These are phyloP conservation scores for Hermetia illucens DNA, from an alignment of 1,140 invertebrate species.

Conservation along the genomic window DNA sequence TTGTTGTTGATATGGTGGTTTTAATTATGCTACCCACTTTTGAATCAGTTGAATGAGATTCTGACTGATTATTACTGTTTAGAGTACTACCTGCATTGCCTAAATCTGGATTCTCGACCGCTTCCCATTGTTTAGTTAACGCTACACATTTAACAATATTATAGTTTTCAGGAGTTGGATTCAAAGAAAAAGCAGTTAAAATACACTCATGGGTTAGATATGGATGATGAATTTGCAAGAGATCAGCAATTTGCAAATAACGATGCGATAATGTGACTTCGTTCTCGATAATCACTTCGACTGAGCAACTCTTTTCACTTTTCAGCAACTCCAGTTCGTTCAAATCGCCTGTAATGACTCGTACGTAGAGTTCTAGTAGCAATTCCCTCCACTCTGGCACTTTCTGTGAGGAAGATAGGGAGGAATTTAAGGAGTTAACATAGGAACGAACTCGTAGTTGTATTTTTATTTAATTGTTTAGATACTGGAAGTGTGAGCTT, in stretches of 20 bases:
- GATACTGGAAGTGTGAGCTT: too few relatives aligned
- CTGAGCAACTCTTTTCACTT: not conserved
- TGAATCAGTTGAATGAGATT: not conserved
- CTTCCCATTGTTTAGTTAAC: not conserved
- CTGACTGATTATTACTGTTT: not conserved
- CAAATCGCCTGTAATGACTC: conserved; percentile 1
- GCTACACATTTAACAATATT: conserved; percentile 13
- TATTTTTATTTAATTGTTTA: too few relatives aligned
- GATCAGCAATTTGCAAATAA: conserved; percentile 14
- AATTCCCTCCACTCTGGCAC: not conserved
- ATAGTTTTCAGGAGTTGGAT: conserved; percentile 21
- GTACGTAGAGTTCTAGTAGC: not conserved
- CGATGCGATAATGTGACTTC: not conserved
- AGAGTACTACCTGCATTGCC: not conserved
- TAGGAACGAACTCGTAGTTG: not conserved
- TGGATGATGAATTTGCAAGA: conserved; percentile 17
- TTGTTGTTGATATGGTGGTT: not conserved
- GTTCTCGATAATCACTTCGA: not conserved
- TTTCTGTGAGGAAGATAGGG: not conserved
- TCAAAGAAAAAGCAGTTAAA: conserved; percentile 31
- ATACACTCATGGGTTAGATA: conserved; percentile 30
- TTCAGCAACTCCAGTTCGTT: conserved; percentile 1
- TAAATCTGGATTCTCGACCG: not conserved
- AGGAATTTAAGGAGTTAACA: not conserved
- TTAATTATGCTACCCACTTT: not conserved